These are phyloP conservation scores for Coracopsis vasa DNA, from an alignment of 2,113 vertebrate genomes.

Conservation along the genomic window DNA sequence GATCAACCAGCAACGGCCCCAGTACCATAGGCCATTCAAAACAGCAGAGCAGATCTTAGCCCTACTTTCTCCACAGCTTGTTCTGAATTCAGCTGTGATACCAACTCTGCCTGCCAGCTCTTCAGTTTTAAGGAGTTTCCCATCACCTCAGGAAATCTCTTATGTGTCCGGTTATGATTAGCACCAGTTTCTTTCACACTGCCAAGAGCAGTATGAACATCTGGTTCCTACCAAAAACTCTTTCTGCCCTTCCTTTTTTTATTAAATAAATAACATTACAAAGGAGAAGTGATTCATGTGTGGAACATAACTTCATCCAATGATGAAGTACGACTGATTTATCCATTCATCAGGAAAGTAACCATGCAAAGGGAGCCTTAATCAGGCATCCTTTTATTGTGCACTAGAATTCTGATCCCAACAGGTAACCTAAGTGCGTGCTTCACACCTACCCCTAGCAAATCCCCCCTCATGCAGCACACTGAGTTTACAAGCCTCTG, in stretches of 20 bases:
- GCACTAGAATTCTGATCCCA: neutral
- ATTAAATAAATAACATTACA: constrained; percentile 1
- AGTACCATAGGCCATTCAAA: neutral
- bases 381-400: neutral
- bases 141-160: constrained; percentile 21
- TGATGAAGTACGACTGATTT: neutral
- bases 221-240: constrained; percentile 18
- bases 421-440: neutral
- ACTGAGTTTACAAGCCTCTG: neutral
- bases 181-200: neutral
- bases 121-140: neutral
- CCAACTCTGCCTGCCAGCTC: neutral
- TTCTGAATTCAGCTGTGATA: neutral
- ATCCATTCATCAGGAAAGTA: neutral
- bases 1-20: neutral
- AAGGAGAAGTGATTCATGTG: neutral
- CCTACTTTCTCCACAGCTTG: neutral
- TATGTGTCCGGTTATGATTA: neutral
- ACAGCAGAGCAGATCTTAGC: neutral
- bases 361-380: neutral
- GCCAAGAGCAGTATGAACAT: neutral
- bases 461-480: neutral
- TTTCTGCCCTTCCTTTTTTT: neutral
- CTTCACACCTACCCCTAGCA: neutral
- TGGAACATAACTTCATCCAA: neutral